Base-by-base conservation (phyloP, 2,113 vertebrate species). In the Motacilla tschutschensis region DNA sequence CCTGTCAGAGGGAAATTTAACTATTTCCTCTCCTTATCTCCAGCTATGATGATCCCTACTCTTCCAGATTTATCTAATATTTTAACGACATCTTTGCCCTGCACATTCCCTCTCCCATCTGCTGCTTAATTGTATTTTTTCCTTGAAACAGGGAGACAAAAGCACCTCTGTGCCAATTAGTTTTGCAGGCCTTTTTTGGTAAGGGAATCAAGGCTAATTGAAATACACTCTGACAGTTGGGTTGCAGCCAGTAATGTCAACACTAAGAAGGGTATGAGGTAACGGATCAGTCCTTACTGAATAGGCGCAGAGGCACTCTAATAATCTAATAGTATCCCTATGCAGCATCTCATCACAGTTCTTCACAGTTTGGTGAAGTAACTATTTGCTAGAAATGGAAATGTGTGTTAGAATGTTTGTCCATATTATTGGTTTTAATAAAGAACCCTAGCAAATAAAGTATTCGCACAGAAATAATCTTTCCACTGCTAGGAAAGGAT, bases 191-290 rank as follows among this genome's bases (percentile, higher is more conserved):
- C 58, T 85, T 84, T 90, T 90, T 65, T 57, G 70, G 62, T 88
- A 89, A 89, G 75, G 75, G 85, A 94, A 95, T 77, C 87, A 83
- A 94, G 83, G 26, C 60, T 91, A 95, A 95, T 22, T 89, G 91
- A 91, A 96, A 95, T 67, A 62, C 41, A 54, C 31, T 36, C 35
- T 77, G 78, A 64, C 72, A 88, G 66, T 2, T 76, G 69, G 58
- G 53, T 31, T 77, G 70, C 55, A 83, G 81, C 47, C 79, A 55
- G 58, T 74, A 79, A 66, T 75, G 59, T 85, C 85, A 88, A 58
- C 41, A 48, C 38, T 64, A 51, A 76, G 67, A 60, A 70, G 28
- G 43, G 38, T 67, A 78, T 55, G 73, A 91, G 83, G 89, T 88
- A 95, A 94, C 53, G 24, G 54, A 89, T 80, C 48, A 22, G 47